These are phyloP conservation scores for Philotrypesis tridentata DNA, from an alignment of 1,140 invertebrate genomes.

Conservation along the genomic window DNA sequence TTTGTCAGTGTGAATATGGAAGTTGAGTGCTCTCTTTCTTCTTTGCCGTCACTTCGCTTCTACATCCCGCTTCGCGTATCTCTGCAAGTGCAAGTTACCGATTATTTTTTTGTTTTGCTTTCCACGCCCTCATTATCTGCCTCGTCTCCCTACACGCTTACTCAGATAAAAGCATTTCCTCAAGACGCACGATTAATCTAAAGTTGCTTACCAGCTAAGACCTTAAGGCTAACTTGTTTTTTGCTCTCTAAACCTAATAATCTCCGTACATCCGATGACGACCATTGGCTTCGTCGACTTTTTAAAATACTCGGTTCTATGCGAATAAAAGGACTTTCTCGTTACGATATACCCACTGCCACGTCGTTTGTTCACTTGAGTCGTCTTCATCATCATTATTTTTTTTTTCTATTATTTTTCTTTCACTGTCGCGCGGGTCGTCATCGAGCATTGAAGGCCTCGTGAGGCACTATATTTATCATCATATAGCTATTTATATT, in stretches of 20 bases:
- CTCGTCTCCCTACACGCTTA: background rate
- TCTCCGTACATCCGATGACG: constrained; percentile 68
- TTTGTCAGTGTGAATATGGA: background rate
- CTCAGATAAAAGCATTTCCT: constrained; percentile 1
- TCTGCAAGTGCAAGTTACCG: background rate
- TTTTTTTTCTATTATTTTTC: background rate
- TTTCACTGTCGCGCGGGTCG: constrained; percentile 50
- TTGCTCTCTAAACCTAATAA: constrained; percentile 70
- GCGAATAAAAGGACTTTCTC: too few species aligned
- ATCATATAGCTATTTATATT: constrained; percentile 62
- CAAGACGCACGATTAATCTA: constrained; percentile 49
- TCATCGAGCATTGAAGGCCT: constrained; percentile 70
- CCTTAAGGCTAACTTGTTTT: constrained; percentile 62
- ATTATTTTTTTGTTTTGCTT: too few species aligned
- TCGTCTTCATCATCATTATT: background rate
- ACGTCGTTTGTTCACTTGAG: background rate
- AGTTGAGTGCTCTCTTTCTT: constrained; percentile 21
- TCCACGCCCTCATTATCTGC: too few species aligned
- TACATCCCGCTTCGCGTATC: background rate
- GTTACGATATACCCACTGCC: background rate
- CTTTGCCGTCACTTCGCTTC: background rate
- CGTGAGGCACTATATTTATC: constrained; percentile 70
- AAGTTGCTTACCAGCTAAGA: constrained; percentile 56
- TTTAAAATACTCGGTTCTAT: constrained; percentile 26
- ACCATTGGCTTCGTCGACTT: constrained; percentile 55